phyloP scores from a whole-genome alignment of 1,140 invertebrate species.

The Calephelis virginiensis region DNA sequence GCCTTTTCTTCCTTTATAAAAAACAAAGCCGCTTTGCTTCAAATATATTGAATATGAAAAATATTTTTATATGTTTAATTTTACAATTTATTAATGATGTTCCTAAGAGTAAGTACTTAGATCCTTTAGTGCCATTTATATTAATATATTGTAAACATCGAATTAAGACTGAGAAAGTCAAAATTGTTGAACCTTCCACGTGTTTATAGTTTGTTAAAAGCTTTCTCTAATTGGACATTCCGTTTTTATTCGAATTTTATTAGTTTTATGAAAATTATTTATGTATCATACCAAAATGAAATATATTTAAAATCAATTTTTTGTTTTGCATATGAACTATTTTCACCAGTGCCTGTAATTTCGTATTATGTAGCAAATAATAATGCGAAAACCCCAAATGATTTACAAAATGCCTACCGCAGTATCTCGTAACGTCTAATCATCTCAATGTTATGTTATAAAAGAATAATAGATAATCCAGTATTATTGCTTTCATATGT shows the following conservation, averaged over 20 bases:
- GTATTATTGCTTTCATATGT: no score
- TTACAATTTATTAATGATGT: slow-evolving; percentile 56
- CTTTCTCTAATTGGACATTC: slow-evolving; percentile 8
- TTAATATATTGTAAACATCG: slow-evolving; percentile 55
- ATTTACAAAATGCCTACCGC: no score
- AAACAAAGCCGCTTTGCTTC: slow-evolving; percentile 52
- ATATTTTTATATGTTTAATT: slow-evolving; percentile 66
- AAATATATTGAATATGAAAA: slow-evolving; percentile 40
- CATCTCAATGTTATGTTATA: no score
- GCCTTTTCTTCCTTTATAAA: slow-evolving; percentile 31
- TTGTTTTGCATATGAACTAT: no score
- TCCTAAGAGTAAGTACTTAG: slow-evolving; percentile 68
- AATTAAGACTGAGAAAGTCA: slow-evolving; percentile 67
- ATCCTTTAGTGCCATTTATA: slow-evolving; percentile 64
- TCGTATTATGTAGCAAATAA: no score
- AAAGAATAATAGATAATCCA: no score
- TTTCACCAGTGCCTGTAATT: no score
- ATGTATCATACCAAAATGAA: background rate
- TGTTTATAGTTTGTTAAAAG: slow-evolving; percentile 4
- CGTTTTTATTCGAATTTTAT: slow-evolving; percentile 8
- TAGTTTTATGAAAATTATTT: background rate
- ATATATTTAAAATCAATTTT: no score
- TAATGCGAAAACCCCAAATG: no score
- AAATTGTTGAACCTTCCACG: slow-evolving; percentile 12
- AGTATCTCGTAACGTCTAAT: no score